A percentile compares a stretch with the other conserved stretches of the same genome.
Evolutionary conservation across 2,888 invertebrate genomes (phyloP).

Genomic region (Diploptera punctata): DNA sequence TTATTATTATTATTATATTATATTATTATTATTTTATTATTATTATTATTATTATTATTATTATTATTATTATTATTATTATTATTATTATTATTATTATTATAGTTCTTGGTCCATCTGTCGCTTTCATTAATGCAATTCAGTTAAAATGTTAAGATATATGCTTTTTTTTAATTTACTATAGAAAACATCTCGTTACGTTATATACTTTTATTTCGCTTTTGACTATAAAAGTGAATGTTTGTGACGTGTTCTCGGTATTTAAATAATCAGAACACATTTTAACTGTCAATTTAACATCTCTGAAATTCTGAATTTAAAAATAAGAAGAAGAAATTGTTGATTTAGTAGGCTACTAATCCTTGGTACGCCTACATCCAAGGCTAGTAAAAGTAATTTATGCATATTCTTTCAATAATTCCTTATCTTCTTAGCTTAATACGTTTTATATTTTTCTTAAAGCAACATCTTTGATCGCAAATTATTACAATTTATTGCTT

Average conservation of each 20-base stretch:
- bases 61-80: not conserved
- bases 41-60: not conserved
- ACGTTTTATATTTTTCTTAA: no score
- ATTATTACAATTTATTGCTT: no score
- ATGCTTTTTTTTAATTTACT: no score
- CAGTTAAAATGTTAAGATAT: no score
- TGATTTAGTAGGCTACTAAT: not conserved
- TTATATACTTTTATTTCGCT: no score
- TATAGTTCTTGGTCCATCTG: no score
- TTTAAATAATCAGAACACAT: no score
- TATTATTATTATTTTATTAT: not conserved
- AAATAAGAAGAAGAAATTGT: not conserved
- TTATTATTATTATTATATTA: not conserved
- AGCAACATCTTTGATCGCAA: no score
- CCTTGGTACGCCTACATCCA: not conserved
- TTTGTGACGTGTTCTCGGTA: no score
- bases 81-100: not conserved
- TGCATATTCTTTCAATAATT: constrained; percentile 2
- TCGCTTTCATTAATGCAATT: no score
- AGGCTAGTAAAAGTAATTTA: constrained; percentile 1
- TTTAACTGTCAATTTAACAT: not conserved
- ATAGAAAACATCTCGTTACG: no score
- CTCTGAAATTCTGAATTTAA: not conserved
- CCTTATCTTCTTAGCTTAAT: not conserved
- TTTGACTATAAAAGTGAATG: no score